Evolutionary conservation across 2,888 invertebrate genomes (phyloP), one percentile per base, ranked within the genome.

Genomic region (Campoplex nolae): DNA sequence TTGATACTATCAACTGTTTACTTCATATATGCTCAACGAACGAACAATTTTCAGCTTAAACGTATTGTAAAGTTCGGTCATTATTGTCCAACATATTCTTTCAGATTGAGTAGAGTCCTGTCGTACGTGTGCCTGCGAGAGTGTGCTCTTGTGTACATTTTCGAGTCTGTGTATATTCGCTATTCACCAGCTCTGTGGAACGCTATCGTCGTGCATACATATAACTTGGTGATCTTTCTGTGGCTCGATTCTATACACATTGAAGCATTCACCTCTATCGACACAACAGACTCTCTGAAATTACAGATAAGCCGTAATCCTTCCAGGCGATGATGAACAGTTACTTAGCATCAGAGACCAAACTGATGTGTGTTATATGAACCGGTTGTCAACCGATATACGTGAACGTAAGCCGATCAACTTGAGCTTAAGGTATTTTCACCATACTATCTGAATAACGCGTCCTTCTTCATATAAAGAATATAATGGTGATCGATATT

Each of bases 231-330:
- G 23, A 74, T 35, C 48, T 70, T 18, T 28, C 11, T 16, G n/a
- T 32, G 3, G 16, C n/a, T 11, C 51, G 42, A 45, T 48, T 9
- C n/a, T 48, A 42, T 67, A 70, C 62, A 42, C n/a, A 54, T 45
- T 45, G 35, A n/a, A 42, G 83, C 68, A 58, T 77, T 84, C 62
- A 62, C 32, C 51, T 23, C 23, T 62, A 45, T 51, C 51, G 13
- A 56, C 70, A 84, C 70, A 82, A 65, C 78, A 82, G 82, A 51
- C 83, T 87, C 89, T 89, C 91, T 90, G 91, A 90, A 90, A 91
- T 88, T 91, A 89, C 91, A 91, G 90, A 92, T 93, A 93, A 91
- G 90, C 89, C 84, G 75, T 83, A 82, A 68, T 35, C 84, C 58
- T 73, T 85, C 84, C 84, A 75, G 56, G 68, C 62, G 84, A 77